Conservation (phyloP, 2,888 invertebrate species). For the Xestia xanthographa region DNA sequence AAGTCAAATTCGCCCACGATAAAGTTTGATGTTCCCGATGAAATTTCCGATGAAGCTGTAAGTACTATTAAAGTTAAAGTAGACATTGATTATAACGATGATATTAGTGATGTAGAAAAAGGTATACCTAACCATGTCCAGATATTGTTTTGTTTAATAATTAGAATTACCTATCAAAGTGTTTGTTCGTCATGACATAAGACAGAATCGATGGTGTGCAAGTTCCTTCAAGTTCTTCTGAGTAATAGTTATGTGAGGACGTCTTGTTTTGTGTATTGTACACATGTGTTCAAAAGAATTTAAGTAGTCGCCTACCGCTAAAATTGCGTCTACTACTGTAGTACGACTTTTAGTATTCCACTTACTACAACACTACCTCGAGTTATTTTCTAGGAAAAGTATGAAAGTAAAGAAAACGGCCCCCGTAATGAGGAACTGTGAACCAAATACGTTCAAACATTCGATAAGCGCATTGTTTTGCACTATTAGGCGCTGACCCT, state of each 20-base stretch:
- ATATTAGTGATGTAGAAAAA: not conserved
- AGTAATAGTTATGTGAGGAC: not conserved
- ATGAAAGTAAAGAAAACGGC: constrained; percentile 28
- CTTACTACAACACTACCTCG: not conserved
- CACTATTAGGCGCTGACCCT: constrained; percentile 8
- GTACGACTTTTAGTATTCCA: not conserved
- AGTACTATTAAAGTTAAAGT: not conserved
- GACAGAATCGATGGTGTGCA: not conserved
- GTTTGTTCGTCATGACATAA: not conserved
- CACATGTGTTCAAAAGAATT: not conserved
- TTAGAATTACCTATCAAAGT: too few species aligned
- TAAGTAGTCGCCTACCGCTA: not conserved
- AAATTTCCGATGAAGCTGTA: not conserved
- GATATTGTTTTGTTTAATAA: too few species aligned
- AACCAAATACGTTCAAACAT: constrained; percentile 31
- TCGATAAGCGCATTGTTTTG: constrained; percentile 52
- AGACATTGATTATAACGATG: not conserved
- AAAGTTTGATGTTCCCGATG: too few species aligned
- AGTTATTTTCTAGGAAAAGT: constrained; percentile 29
- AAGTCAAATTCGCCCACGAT: not conserved
- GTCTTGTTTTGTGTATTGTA: not conserved
- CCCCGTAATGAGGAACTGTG: constrained; percentile 51
- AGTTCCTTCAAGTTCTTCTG: not conserved
- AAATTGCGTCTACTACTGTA: not conserved
- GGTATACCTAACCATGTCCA: not conserved